Base-by-base conservation (phyloP, 2,113 vertebrate species). In the Ancistrus triradiatus region DNA sequence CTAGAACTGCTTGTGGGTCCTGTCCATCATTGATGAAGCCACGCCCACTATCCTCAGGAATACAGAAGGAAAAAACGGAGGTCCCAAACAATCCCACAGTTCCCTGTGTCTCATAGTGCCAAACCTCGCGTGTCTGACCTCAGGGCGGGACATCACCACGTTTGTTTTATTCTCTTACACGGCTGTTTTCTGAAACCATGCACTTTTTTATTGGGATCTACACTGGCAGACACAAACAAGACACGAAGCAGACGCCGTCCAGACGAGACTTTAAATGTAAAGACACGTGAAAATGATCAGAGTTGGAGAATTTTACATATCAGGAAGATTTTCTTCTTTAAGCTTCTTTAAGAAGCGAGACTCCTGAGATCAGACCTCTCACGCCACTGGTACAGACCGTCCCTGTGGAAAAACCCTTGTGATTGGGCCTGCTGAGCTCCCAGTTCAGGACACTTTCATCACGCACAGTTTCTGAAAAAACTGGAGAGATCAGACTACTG, bases 121-220 rank as follows among this genome's bases (percentile, higher is more conserved):
- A 83, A 85, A 85, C 70, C 69, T 79, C 78, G 80, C 64, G 68
- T 72, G 76, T 74, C 72, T 31, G 68, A 24, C 8, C 68, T n/a
- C n/a, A n/a, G 76, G 76, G 77, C 64, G 56, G 67, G 81, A 52
- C 22, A 48, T 56, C 52, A 43, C 52, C 56, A 66, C 48, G 63
- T 70, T 72, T 74, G 78, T 80, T 76, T 22, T 19, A 43, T 17
- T 18, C 27, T n/a, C 50, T 33, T 31, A 37, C 28, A 15, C 15
- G 15, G 60, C 79, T 87, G 81, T 87, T 85, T 85, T 83, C 85
- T 85, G 84, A 87, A 85, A 78, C 55, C 79, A 83, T 84, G 86
- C 83, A 86, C 86, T 86, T 86, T 87, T 82, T 68, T n/a, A 35
- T 63, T 62, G 68, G 33, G 0, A 72, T 83, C 73, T 57, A 33